A percentile compares a stretch with the other conserved stretches of the same genome.
phyloP scores from a whole-genome alignment of 2,797 vertebrate species.

The Dipus sagitta region DNA sequence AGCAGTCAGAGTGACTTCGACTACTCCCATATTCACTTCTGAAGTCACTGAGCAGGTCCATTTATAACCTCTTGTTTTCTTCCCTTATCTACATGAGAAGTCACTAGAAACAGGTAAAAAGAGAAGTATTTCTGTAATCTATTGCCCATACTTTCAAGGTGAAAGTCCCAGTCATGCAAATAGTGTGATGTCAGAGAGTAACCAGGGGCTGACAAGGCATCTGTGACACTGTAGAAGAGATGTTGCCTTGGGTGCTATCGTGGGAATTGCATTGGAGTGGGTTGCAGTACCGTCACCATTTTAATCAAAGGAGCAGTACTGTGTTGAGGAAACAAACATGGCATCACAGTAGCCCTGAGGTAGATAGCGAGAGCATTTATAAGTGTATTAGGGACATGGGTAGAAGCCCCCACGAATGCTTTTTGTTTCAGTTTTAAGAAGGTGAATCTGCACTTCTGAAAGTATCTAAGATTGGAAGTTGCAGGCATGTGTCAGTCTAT shows the following conservation, averaged over 20 bases:
- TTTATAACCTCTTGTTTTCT: not conserved
- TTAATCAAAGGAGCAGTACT: slow-evolving; percentile 13
- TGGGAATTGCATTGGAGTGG: not conserved
- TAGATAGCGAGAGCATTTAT: not conserved
- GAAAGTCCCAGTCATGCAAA: not conserved
- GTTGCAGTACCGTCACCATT: not conserved
- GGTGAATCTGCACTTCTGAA: not conserved
- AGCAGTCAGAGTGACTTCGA: not conserved
- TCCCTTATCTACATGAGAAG: not conserved
- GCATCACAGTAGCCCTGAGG: not conserved
- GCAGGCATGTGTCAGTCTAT: not conserved
- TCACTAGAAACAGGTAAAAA: not conserved
- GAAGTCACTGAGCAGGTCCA: rapidly evolving
- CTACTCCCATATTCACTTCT: not conserved
- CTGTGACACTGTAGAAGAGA: not conserved
- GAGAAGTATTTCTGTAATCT: not conserved
- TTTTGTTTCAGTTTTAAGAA: slow-evolving; percentile 44
- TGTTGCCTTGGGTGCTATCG: not conserved
- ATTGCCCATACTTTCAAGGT: not conserved
- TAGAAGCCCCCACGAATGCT: not conserved
- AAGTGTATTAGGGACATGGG: not conserved
- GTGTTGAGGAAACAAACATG: not conserved
- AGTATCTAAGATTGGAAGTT: not conserved
- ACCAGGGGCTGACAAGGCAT: not conserved
- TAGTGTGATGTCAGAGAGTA: not conserved